Percentiles rank a stretch among this genome's conserved stretches.
phyloP scores from a whole-genome alignment of 2,888 invertebrate genomes.

The Autographa pulchrina region DNA sequence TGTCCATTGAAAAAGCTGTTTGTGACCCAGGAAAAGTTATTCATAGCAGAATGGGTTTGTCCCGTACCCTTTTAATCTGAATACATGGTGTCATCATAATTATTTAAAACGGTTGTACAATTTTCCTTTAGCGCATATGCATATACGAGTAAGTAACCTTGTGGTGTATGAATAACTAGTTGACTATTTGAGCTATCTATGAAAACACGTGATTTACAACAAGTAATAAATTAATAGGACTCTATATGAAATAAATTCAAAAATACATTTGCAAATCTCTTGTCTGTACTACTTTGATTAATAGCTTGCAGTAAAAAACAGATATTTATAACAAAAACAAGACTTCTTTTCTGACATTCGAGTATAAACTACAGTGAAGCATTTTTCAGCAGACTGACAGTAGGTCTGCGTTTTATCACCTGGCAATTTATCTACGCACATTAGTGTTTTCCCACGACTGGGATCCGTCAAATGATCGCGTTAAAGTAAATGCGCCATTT shows the following conservation, averaged over 20 bases:
- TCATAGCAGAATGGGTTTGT: constrained; percentile 54
- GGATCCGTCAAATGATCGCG: constrained; percentile 37
- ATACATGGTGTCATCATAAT: constrained; percentile 16
- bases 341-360: constrained; percentile 22
- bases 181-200: no score
- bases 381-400: constrained; percentile 46
- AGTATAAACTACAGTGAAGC: constrained; percentile 42
- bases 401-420: constrained; percentile 52
- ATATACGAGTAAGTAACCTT: background rate
- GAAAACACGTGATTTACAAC: background rate
- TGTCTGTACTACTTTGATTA: background rate
- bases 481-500: constrained; percentile 41
- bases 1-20: constrained; percentile 56
- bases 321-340: constrained; percentile 23
- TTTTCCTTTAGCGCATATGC: constrained; percentile 12
- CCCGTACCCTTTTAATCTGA: background rate
- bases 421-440: constrained; percentile 46
- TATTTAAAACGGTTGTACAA: constrained; percentile 22
- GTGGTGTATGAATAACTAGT: background rate
- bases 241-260: background rate
- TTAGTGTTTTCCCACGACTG: constrained; percentile 37
- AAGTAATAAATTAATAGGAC: background rate
- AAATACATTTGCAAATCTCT: background rate
- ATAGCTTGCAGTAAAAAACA: background rate
- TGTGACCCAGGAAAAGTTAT: constrained; percentile 51